Conservation (phyloP, 2,113 vertebrate genomes). For the Nesogale talazaci region DNA sequence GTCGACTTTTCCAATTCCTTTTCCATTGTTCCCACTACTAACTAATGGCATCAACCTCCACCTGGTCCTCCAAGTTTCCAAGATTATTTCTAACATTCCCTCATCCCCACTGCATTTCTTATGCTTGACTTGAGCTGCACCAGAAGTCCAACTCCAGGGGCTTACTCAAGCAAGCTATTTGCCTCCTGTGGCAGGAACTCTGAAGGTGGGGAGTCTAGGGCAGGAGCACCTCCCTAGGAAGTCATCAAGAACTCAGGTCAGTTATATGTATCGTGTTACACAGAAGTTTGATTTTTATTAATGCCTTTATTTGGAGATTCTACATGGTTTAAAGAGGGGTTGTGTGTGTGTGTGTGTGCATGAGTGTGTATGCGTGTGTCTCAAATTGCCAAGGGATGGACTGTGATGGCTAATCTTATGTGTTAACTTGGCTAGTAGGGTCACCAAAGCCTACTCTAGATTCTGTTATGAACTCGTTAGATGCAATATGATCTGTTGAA, state of each 20-base stretch:
- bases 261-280: background rate
- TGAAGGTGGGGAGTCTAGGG: background rate
- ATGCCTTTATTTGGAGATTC: background rate
- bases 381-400: background rate
- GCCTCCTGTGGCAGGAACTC: background rate
- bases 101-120: background rate
- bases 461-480: background rate
- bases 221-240: background rate
- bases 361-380: too few species aligned
- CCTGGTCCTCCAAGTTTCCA: background rate
- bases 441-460: background rate
- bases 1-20: background rate
- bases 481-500: background rate
- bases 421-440: background rate
- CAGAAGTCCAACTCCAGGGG: background rate
- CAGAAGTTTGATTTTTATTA: background rate
- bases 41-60: background rate
- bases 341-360: background rate
- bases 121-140: background rate
- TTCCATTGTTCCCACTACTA: too few species aligned
- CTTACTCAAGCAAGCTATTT: background rate
- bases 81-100: background rate
- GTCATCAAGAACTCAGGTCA: background rate
- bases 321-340: background rate
- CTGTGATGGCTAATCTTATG: background rate